Evolutionary conservation across 2,113 vertebrate species (phyloP).

Genomic region (Potamarius usumacintae): DNA sequence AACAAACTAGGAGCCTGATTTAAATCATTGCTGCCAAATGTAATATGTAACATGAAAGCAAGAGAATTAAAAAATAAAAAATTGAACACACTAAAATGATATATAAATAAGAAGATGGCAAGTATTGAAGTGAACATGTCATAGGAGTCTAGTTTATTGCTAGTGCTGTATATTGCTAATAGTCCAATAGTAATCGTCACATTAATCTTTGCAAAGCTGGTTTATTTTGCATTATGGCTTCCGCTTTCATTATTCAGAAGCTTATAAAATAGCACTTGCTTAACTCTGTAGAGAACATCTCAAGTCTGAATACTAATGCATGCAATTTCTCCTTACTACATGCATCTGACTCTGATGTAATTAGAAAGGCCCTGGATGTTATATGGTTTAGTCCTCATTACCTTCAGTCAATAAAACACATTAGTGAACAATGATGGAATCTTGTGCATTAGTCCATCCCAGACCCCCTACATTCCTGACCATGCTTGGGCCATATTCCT

Average conservation of each 20-base stretch:
- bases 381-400: not conserved
- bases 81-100: not conserved
- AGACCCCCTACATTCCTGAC: not conserved
- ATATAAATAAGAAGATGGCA: not conserved
- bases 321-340: not conserved
- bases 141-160: not conserved
- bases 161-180: not conserved
- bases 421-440: not conserved
- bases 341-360: not conserved
- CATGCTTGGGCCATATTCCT: constrained; percentile 40
- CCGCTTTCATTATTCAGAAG: not conserved
- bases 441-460: not conserved
- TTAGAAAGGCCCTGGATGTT: not conserved
- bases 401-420: not conserved
- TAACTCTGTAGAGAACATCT: not conserved
- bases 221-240: not conserved
- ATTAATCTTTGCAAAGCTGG: not conserved
- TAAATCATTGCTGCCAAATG: not conserved
- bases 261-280: not conserved
- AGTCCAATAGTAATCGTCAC: not conserved
- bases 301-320: not conserved
- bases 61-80: not conserved
- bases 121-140: not conserved
- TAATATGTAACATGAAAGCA: not conserved
- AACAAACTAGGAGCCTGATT: not conserved